Percentiles rank a stretch among this genome's conserved stretches.
Conservation (phyloP, 2,888 invertebrate genomes). For the Linyphia triangularis region DNA sequence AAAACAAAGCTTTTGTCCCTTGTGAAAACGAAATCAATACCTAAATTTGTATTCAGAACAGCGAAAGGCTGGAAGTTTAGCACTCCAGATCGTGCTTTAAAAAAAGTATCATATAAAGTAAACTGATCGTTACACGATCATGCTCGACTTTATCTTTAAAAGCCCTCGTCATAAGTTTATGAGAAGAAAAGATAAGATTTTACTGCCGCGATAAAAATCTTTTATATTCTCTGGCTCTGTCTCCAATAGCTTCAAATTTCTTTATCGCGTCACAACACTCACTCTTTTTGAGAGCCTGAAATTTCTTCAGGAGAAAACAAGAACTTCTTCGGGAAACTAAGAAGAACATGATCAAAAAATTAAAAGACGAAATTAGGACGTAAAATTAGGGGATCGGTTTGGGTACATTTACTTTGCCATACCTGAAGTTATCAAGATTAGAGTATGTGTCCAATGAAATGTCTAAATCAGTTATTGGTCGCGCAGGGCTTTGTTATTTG, state of each 20-base stretch:
- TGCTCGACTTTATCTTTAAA: slow-evolving; percentile 45
- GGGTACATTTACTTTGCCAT: slow-evolving; percentile 4
- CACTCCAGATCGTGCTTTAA: slow-evolving; percentile 17
- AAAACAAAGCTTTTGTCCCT: slow-evolving; percentile 14
- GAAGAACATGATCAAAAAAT: not conserved
- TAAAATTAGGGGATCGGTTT: not conserved
- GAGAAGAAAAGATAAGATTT: slow-evolving; percentile 63
- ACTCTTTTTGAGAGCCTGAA: slow-evolving; percentile 33
- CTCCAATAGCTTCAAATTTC: slow-evolving; percentile 40
- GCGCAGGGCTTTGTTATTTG: no score
- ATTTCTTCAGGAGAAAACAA: slow-evolving; percentile 33
- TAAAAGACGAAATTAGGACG: not conserved
- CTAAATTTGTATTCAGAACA: slow-evolving; percentile 42
- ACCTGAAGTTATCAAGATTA: slow-evolving; percentile 24
- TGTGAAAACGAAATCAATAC: slow-evolving; percentile 50
- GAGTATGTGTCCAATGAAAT: not conserved
- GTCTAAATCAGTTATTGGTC: no score
- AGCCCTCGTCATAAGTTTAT: slow-evolving; percentile 54
- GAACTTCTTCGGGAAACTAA: slow-evolving; percentile 21
- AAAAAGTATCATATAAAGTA: slow-evolving; percentile 53
- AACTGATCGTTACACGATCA: slow-evolving; percentile 52
- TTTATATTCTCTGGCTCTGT: slow-evolving; percentile 35
- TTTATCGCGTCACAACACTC: slow-evolving; percentile 45
- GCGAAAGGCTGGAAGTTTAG: slow-evolving; percentile 11
- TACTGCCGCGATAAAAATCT: slow-evolving; percentile 59